Evolutionary conservation across 2,797 vertebrate species (phyloP), one percentile per base, ranked within the genome.

Genomic region (Diceros bicornis): DNA sequence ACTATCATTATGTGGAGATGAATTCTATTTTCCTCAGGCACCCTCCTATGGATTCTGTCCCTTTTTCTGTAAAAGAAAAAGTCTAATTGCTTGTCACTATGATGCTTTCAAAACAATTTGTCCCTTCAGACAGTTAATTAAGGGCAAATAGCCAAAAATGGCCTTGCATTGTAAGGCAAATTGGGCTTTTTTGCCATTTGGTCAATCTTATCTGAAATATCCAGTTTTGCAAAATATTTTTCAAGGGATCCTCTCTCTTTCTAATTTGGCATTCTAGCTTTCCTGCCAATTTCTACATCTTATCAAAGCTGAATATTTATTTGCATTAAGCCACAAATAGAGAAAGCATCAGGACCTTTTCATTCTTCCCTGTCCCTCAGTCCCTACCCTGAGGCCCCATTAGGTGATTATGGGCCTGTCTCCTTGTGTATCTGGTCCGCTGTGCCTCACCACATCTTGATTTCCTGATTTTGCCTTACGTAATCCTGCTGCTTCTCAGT

Each of bases 81-180:
- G 47, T 59, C 12, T 86, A 71, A 77, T 91, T 95, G 83, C 4
- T 68, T 52, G 41, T 52, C 37, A 61, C 52, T 18, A 95, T 81
- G 64, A 96, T 20, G 81, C 3, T 34, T 92, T 83, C 66, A 72
- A 96, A 86, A 59, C 47, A 71, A 92, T n/a, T 23, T 84, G 18
- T 74, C 55, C 21, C 23, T 85, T 55, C 52, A 72, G 47, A 75
- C 47, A 79, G 9, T 75, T 96, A 89, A 96, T 66, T 75, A 87
- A 91, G 27, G n/a, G 4, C 16, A 87, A 95, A 95, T 17, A 52
- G 44, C 4, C 29, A 41, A 83, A 95, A 91, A 10, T 84, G 20
- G 2, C 17, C 61, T 64, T 82, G 12, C 29, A 44, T 21, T 66
- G n/a, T 75, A 34, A 64, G 14, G 59, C 29, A 78, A 21, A 52